Base-by-base conservation (phyloP, 2,888 invertebrate species). In the Drosophila ustulata region DNA sequence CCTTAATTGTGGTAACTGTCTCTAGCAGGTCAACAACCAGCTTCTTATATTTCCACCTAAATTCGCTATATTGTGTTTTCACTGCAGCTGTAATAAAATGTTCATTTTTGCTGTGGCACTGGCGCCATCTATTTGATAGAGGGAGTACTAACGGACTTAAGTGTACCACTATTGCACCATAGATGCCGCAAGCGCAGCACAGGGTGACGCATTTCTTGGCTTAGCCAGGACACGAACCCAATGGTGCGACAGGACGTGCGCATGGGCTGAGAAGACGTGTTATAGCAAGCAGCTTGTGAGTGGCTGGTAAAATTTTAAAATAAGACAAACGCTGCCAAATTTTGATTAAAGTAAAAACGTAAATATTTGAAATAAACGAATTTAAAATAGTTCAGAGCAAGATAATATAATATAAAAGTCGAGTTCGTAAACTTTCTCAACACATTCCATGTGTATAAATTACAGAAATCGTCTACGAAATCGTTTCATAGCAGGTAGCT, bases 211-310 rank as follows among this genome's bases (percentile, higher is more conserved):
- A 8, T 0, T 3, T 3, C 32, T 1, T 0, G 0, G 5, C 3
- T 4, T 13, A 46, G 37, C 52, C 18, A 43, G 26, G 41, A 65
- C 78, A 57, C n/a, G 8, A 46, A 0, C 66, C 61, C 2, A 0
- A 0, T 0, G 0, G 32, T 43, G 26, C 43, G 39, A 5, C 0
- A 34, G 45, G 30, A 32, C 58, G 13, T 3, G 26, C 46, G 8
- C 5, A 6, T 7, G 18, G 18, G 18, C 18, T 18, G 1, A 18
- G 18, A 18, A 18, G 1, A 18, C 18, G 2, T 1, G 1, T 18
- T n/a, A n/a, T 37, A 37, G 37, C 37, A 37, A 37, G 37, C 37
- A 37, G 37, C 37, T 37, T 37, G 3, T 37, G 11, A 37, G n/a
- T 4, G 37, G n/a, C n/a, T n/a, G n/a, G n/a, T n/a, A n/a, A n/a